These are phyloP conservation scores for Aricia artaxerxes DNA, from an alignment of 2,888 invertebrate genomes.

Conservation along the genomic window DNA sequence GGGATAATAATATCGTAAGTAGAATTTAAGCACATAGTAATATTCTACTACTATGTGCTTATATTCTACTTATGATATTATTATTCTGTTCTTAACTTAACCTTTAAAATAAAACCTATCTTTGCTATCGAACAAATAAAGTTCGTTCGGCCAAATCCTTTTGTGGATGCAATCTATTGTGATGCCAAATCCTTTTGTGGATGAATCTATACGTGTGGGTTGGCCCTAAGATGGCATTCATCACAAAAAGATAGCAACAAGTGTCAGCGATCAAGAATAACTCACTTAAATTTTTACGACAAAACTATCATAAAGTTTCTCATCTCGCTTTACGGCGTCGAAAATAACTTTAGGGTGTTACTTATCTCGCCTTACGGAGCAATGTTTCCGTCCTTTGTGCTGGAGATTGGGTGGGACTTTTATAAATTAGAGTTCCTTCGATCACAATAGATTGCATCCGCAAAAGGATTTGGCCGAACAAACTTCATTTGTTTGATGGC, in stretches of 20 bases:
- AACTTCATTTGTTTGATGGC: constrained; percentile 2
- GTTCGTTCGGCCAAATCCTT: too few species aligned
- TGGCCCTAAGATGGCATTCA: too few species aligned
- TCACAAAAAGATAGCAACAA: neutral
- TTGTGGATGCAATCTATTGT: too few species aligned
- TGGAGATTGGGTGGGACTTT: constrained; percentile 13
- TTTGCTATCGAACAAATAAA: too few species aligned
- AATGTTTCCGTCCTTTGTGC: constrained; percentile 1
- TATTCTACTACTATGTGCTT: too few species aligned
- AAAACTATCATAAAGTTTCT: constrained; percentile 22
- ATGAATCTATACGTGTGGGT: too few species aligned
- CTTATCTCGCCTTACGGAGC: constrained; percentile 7
- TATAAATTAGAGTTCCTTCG: constrained; percentile 11
- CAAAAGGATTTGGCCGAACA: neutral
- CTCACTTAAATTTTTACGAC: constrained; percentile 22
- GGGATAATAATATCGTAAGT: too few species aligned
- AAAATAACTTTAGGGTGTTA: constrained; percentile 25
- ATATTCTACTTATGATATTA: too few species aligned
- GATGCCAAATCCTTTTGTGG: too few species aligned
- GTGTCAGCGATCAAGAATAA: constrained; percentile 12
- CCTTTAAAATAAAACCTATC: too few species aligned
- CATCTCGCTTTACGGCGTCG: constrained; percentile 22
- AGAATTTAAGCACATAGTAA: too few species aligned
- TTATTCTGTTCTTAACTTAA: too few species aligned
- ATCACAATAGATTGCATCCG: constrained; percentile 3